Conservation (phyloP, 2,113 vertebrate genomes). For the Mesitornis unicolor region DNA sequence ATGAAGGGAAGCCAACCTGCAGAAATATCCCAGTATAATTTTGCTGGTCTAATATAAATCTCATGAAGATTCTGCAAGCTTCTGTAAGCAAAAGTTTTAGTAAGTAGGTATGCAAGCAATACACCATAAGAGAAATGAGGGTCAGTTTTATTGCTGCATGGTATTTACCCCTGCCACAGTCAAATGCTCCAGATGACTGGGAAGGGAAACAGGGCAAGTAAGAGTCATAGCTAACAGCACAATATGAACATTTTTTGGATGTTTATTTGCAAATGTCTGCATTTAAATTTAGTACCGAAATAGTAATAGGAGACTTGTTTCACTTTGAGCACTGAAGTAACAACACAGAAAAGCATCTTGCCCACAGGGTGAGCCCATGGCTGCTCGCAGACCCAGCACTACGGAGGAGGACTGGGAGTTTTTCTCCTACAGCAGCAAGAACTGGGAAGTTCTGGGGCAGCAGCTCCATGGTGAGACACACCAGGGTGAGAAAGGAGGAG, state of each 20-base stretch:
- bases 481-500: neutral
- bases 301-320: neutral
- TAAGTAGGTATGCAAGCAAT: neutral
- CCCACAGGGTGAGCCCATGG: fast-evolving
- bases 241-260: neutral
- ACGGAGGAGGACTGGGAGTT: neutral
- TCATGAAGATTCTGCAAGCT: neutral
- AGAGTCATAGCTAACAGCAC: neutral
- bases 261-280: neutral
- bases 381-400: neutral
- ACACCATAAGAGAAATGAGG: neutral
- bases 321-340: neutral
- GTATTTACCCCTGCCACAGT: neutral
- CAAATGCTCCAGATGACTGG: neutral
- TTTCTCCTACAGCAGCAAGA: neutral
- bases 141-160: neutral
- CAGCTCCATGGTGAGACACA: neutral
- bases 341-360: neutral
- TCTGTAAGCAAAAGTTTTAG: neutral
- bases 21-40: neutral
- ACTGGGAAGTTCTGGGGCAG: neutral
- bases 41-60: neutral
- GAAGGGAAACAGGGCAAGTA: neutral
- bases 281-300: neutral
- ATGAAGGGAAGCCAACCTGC: neutral